These are phyloP conservation scores for Zonotrichia leucophrys DNA, from an alignment of 2,113 vertebrate genomes.

Conservation along the genomic window DNA sequence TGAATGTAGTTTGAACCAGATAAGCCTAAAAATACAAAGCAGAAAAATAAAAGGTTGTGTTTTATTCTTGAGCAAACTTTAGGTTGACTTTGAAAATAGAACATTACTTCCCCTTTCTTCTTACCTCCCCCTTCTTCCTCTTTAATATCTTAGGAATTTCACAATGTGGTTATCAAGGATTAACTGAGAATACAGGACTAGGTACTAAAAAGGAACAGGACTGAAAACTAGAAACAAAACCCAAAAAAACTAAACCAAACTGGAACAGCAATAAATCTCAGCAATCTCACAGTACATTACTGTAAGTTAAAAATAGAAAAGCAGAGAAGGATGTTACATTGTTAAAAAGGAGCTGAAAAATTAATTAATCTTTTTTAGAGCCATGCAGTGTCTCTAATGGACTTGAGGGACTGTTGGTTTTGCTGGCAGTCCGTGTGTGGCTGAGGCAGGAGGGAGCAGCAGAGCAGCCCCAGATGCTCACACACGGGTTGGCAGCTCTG, in stretches of 20 bases:
- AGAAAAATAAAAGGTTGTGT: background rate
- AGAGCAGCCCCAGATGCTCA: background rate
- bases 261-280: background rate
- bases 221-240: background rate
- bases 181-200: background rate
- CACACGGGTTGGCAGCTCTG: background rate
- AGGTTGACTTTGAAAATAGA: background rate
- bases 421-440: background rate
- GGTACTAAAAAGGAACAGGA: background rate
- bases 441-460: background rate
- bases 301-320: slow-evolving; percentile 35
- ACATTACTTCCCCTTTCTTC: background rate
- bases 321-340: background rate
- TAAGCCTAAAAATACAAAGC: background rate
- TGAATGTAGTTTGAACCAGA: background rate
- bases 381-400: background rate
- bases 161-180: background rate
- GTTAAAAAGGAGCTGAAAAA: slow-evolving; percentile 35
- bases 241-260: background rate
- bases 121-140: background rate
- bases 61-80: slow-evolving; percentile 1
- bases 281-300: background rate
- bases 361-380: background rate
- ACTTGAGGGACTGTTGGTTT: background rate
- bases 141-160: background rate